Base-by-base conservation (phyloP, 2,113 vertebrate genomes). In the Lanius ludovicianus region DNA sequence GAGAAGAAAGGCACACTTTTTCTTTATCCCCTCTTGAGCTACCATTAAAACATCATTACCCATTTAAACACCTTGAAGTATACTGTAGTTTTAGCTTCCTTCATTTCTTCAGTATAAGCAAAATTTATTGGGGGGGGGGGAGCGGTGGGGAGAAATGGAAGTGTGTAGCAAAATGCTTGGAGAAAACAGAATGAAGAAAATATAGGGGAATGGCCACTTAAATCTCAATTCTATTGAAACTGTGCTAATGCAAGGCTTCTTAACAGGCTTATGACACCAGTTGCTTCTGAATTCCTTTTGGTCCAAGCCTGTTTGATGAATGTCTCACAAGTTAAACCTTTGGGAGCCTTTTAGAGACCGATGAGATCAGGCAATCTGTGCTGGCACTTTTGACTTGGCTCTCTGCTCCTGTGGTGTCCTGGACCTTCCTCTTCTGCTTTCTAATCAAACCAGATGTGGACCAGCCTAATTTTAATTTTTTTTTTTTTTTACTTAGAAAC, bases 351-450 rank as follows among this genome's bases (percentile, higher is more conserved):
- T 68, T 15, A 71, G 49, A 70, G 28, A 49, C 13, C 0, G 0
- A 33, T 13, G 52, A 64, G 28, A 41, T 5, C 14, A 25, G 3
- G n/a, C 8, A 22, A 60, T 1, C 15, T 23, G 8, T 1, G 1
- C 15, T 0, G 0, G 11, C 23, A 28, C 27, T 22, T 68, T 52
- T 18, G 7, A n/a, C 33, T 49, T 52, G 44, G 41, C 49, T 86
- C 35, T 41, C 28, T 0, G 0, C 76, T 2, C 0, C 11, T 4
- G 2, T 1, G 22, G 57, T 39, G 22, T 1, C 3, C 67, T 37
- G 31, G 16, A 46, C 39, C 47, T 68, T 86, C 49, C 27, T 46
- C 37, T 69, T 73, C 27, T n/a, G 33, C 30, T 70, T 62, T 82
- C 37, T 67, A 50, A 62, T 33, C 24, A 63, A 63, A 52, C 15